Conservation (phyloP, 53 echinoderm and acorn worm species). For the Luidia sarsii region DNA sequence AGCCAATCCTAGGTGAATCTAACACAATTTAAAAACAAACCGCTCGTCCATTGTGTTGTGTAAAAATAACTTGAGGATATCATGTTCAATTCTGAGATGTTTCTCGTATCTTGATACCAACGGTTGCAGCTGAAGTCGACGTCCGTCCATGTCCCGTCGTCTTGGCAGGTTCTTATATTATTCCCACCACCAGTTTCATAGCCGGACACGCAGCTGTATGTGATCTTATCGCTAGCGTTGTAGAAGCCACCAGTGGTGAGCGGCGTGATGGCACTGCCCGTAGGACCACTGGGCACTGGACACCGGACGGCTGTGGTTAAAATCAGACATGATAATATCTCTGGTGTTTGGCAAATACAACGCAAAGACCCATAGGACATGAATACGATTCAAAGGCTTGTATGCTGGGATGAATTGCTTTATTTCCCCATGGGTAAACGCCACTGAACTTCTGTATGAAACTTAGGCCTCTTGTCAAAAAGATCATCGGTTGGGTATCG, state of each 20-base stretch:
- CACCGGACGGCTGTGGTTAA: neutral
- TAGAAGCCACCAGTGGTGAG: neutral
- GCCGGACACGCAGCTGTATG: neutral
- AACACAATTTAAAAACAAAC: no score
- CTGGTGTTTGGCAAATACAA: no score
- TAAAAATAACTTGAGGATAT: neutral
- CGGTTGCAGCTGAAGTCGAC: constrained; percentile 17
- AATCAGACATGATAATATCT: neutral
- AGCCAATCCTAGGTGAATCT: no score
- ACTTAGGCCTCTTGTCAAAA: no score
- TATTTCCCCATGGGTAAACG: no score
- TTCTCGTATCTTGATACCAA: neutral
- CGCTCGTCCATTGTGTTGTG: no score
- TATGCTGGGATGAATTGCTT: no score
- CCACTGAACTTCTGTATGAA: no score
- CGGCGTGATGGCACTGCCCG: neutral
- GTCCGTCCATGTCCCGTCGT: constrained; percentile 27
- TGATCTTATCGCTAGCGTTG: neutral
- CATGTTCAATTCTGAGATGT: neutral
- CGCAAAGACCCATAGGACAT: no score
- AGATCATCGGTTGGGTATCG: no score
- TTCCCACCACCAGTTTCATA: neutral
- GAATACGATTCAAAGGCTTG: no score
- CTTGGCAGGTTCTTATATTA: neutral
- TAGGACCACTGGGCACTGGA: neutral